phyloP scores from a whole-genome alignment of 2,888 invertebrate species.

The Hermodice carunculata region DNA sequence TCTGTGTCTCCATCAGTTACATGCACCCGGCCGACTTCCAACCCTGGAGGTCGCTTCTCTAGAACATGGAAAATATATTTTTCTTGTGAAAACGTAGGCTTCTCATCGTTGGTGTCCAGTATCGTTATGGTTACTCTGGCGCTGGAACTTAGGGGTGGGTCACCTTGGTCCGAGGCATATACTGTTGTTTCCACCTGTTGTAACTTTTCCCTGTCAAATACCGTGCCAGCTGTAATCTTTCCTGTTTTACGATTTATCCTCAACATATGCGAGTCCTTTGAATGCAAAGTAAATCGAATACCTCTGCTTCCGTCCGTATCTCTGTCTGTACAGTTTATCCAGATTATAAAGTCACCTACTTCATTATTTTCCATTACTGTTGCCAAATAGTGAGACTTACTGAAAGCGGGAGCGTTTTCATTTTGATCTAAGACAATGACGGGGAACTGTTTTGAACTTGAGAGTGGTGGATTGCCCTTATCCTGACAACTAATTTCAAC shows the following conservation, averaged over 20 bases:
- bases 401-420: conserved; percentile 35
- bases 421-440: conserved; percentile 87
- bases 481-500: conserved; percentile 30
- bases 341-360: conserved; percentile 3
- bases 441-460: conserved; percentile 78
- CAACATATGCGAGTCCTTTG: conserved; percentile 2
- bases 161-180: conserved; percentile 19
- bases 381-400: conserved; percentile 1
- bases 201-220: conserved; percentile 10
- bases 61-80: conserved; percentile 23
- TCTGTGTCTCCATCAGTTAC: conserved; percentile 19
- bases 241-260: conserved; percentile 15
- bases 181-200: conserved; percentile 4
- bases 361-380: conserved; percentile 8
- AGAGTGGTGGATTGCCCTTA: conserved; percentile 22
- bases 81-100: conserved; percentile 6
- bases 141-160: background rate
- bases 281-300: conserved; percentile 7
- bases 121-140: background rate
- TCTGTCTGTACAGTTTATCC: conserved; percentile 7
- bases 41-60: conserved; percentile 24
- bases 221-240: conserved; percentile 12
- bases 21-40: conserved; percentile 23
- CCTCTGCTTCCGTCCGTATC: conserved; percentile 11
- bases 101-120: conserved; percentile 21